Conservation (phyloP, 1,140 invertebrate genomes). For the Solen grandis region DNA sequence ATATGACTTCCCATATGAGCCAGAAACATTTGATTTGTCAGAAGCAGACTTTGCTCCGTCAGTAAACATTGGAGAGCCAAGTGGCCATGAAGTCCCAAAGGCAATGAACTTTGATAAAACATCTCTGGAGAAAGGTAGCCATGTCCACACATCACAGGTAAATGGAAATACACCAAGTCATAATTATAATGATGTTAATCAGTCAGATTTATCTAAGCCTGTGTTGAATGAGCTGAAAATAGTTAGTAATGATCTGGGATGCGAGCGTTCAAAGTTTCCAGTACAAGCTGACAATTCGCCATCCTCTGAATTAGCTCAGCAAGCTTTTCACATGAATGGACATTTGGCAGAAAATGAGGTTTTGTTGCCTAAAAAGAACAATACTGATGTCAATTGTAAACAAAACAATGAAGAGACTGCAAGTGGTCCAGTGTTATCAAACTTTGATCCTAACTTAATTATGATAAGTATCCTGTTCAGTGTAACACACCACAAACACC, state of each 20-base stretch:
- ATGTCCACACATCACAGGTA: background rate
- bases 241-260: background rate
- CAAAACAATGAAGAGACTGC: background rate
- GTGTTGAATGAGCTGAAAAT: background rate
- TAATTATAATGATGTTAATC: background rate
- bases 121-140: too few species aligned
- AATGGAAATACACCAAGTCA: background rate
- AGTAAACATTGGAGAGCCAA: background rate
- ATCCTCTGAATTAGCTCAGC: background rate
- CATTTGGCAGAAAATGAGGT: constrained; percentile 9
- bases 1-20: constrained; percentile 75
- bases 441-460: constrained; percentile 14
- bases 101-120: background rate
- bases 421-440: background rate
- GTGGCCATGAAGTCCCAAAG: background rate
- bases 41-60: constrained; percentile 73
- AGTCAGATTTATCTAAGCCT: background rate
- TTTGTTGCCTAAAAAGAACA: background rate
- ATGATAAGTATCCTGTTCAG: constrained; percentile 46
- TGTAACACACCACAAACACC: constrained; percentile 52
- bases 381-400: too few species aligned
- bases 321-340: constrained; percentile 34
- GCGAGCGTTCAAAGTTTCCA: background rate
- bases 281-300: constrained; percentile 32
- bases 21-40: constrained; percentile 69